Evolutionary conservation across 2,797 vertebrate species (phyloP).

Genomic region (Rhinogobio ventralis): DNA sequence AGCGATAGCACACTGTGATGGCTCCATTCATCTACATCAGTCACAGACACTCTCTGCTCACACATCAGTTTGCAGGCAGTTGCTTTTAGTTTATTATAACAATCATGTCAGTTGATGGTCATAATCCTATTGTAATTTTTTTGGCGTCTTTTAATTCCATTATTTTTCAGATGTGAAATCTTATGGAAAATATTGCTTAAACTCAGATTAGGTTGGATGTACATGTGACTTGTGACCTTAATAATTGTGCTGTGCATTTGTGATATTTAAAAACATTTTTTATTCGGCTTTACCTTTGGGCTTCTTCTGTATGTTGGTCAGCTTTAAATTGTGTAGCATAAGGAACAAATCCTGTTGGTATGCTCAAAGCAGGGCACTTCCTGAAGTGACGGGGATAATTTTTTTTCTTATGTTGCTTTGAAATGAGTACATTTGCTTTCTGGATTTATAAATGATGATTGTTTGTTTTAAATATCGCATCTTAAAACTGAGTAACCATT

Average conservation of each 20-base stretch:
- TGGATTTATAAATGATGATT: background rate
- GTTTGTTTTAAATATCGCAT: background rate
- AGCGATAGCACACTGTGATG: background rate
- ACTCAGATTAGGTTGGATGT: constrained; percentile 14
- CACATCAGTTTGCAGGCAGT: constrained; percentile 2
- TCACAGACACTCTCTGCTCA: background rate
- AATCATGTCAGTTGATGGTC: background rate
- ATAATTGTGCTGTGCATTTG: constrained; percentile 30
- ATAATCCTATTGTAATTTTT: background rate
- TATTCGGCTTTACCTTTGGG: background rate
- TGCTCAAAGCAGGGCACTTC: background rate
- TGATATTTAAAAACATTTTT: background rate
- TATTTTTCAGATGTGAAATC: background rate
- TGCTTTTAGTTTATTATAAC: background rate
- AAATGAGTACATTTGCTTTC: constrained; percentile 2
- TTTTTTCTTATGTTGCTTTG: background rate
- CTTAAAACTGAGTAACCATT: background rate
- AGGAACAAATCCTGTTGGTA: background rate
- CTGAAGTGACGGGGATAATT: background rate
- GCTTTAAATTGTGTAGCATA: constrained; percentile 19
- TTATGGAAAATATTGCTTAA: background rate
- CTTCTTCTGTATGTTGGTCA: background rate
- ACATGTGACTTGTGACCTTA: constrained; percentile 16
- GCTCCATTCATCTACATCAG: background rate
- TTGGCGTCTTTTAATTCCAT: constrained; percentile 9